Percentiles rank a stretch among this genome's conserved stretches.
Conservation (phyloP, 1,140 invertebrate genomes). For the Brachystomella parvula region DNA sequence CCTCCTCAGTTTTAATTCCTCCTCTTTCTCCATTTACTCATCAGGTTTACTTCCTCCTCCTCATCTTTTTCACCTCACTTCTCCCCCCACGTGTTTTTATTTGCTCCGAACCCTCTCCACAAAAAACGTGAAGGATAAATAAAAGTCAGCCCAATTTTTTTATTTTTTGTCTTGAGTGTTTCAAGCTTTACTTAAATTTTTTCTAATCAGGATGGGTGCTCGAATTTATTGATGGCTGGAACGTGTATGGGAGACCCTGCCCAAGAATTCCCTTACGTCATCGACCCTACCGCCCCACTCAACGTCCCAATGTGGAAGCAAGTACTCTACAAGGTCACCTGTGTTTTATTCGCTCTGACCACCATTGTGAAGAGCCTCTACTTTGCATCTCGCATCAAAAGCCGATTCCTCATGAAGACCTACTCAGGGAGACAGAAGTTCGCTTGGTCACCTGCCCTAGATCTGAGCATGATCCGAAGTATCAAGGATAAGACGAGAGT, state of each 20-base stretch:
- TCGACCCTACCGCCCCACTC: conserved; percentile 14
- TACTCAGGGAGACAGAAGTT: conserved; percentile 28
- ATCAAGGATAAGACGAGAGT: conserved; percentile 24
- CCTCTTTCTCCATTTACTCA: too few species aligned
- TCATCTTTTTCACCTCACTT: too few species aligned
- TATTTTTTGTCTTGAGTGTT: too few species aligned
- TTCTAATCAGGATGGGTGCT: conserved; percentile 21
- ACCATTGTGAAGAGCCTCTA: conserved; percentile 25
- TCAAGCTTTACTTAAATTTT: neutral
- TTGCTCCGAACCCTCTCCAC: too few species aligned
- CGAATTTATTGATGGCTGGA: conserved; percentile 20
- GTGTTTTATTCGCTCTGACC: conserved; percentile 20
- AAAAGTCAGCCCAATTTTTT: too few species aligned
- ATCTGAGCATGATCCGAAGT: conserved; percentile 17
- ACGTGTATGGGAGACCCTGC: conserved; percentile 19
- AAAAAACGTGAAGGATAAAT: too few species aligned
- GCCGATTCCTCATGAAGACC: conserved; percentile 23
- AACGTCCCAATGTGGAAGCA: conserved; percentile 17
- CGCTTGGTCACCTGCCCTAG: conserved; percentile 20
- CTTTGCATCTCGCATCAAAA: conserved; percentile 16
- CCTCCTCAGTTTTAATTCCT: too few species aligned
- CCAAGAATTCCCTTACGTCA: conserved; percentile 23
- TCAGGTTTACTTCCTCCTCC: too few species aligned
- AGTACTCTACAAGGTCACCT: conserved; percentile 19
- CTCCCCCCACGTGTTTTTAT: too few species aligned